These are phyloP conservation scores for Oreotragus oreotragus DNA, from an alignment of 2,113 vertebrate species.

Conservation along the genomic window DNA sequence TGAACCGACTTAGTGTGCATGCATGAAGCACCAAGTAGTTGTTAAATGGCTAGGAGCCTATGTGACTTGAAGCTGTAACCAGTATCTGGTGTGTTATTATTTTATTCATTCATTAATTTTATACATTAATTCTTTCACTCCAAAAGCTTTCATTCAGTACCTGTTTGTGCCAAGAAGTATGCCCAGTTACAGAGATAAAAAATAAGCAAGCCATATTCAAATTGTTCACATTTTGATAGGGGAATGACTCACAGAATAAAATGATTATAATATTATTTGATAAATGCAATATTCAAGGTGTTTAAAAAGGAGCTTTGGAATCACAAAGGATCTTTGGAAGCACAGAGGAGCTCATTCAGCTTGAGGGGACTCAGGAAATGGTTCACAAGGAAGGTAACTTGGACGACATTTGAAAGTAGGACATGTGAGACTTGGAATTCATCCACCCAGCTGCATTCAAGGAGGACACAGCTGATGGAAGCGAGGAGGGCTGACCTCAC, in stretches of 20 bases:
- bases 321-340: constrained; percentile 6
- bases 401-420: not conserved
- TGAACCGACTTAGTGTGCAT: not conserved
- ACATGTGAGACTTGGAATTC: not conserved
- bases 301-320: constrained; percentile 36
- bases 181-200: not conserved
- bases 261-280: constrained; percentile 53
- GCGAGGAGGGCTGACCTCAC: not conserved
- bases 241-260: constrained; percentile 16
- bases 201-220: not conserved
- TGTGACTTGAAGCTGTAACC: not conserved
- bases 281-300: constrained; percentile 40
- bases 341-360: constrained; percentile 17
- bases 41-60: not conserved
- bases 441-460: not conserved
- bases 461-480: not conserved
- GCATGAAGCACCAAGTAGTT: not conserved
- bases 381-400: not conserved
- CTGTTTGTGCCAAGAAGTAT: constrained; percentile 1
- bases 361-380: constrained; percentile 23
- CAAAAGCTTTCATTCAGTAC: not conserved
- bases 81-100: not conserved
- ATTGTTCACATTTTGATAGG: constrained; percentile 37
- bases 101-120: not conserved
- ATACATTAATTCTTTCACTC: not conserved